Base-by-base conservation (phyloP, 2,797 vertebrate species). In the Gadopsis marmoratus region DNA sequence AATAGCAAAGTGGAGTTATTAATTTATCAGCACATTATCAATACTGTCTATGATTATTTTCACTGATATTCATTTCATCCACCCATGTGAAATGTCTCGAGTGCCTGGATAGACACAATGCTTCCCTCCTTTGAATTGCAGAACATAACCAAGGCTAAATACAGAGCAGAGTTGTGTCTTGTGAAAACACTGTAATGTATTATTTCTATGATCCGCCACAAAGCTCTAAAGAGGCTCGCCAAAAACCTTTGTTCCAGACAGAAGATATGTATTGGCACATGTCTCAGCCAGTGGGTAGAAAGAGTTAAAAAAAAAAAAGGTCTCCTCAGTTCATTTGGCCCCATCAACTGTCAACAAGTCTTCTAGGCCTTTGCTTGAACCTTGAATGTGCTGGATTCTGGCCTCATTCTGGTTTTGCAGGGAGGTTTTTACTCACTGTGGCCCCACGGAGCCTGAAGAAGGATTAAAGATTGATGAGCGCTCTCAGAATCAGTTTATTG, bases 401-500 rank as follows among this genome's bases (percentile, higher is more conserved):
- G 70, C 79, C 89, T 90, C 64, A 43, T 86, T 90, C 88, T 88
- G 87, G 74, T 89, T 92, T 92, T 86, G 84, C 77, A 78, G 84
- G 71, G 71, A 84, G 86, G 74, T 81, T 92, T 92, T 92, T 91
- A 91, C 91, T 91, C 86, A 54, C 86, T 69, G 83, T 50, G 69
- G 87, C 90, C 88, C 90, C 64, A 58, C 58, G 3, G 85, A 91
- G 91, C 91, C 91, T 4, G 72, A 90, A 91, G 93, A 94, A 83
- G 86, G 86, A 94, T 94, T 93, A 93, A 94, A 93, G 89, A 94
- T 94, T 94, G 93, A 94, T 94, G 92, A 94, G 87, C 75, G 88
- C 93, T 90, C 93, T 95, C 92, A 93, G 91, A 93, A 88, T 92
- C 90, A 89, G 91, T 93, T 93, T 91, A 93, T 93, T 93, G 93